Conservation (phyloP, 1,140 invertebrate species). For the Watersipora subatra region DNA sequence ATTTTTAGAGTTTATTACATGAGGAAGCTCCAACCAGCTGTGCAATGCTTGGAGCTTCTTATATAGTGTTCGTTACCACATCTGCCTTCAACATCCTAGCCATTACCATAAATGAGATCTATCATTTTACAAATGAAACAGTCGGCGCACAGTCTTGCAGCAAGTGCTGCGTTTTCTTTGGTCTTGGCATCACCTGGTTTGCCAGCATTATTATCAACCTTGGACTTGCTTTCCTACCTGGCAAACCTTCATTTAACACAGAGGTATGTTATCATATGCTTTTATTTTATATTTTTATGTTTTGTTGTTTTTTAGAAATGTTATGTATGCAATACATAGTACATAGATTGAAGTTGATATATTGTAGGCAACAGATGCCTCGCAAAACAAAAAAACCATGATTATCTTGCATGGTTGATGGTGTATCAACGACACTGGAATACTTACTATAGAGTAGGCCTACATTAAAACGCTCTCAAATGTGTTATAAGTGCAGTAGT, state of each 20-base stretch:
- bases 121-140: conserved; percentile 52
- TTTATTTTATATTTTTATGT: too few relatives aligned
- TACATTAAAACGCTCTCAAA: too few relatives aligned
- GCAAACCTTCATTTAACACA: conserved; percentile 19
- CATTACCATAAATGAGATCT: conserved; percentile 74
- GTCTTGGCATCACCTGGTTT: conserved; percentile 85
- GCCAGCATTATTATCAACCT: conserved; percentile 66
- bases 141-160: conserved; percentile 12
- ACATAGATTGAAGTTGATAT: too few relatives aligned
- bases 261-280: too few relatives aligned
- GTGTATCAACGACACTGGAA: too few relatives aligned
- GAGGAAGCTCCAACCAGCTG: conserved; percentile 44
- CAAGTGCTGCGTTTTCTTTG: conserved; percentile 69
- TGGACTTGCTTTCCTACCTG: conserved; percentile 61
- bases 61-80: conserved; percentile 71
- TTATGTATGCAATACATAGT: too few relatives aligned
- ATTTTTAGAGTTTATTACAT: not conserved
- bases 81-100: conserved; percentile 81
- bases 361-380: too few relatives aligned
- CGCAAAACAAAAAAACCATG: too few relatives aligned
- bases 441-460: too few relatives aligned
- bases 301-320: too few relatives aligned
- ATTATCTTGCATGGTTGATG: too few relatives aligned
- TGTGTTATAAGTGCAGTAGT: too few relatives aligned
- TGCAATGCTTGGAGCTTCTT: conserved; percentile 78